phyloP scores from a whole-genome alignment of 2,113 vertebrate species.

The Muntiacus reevesi region DNA sequence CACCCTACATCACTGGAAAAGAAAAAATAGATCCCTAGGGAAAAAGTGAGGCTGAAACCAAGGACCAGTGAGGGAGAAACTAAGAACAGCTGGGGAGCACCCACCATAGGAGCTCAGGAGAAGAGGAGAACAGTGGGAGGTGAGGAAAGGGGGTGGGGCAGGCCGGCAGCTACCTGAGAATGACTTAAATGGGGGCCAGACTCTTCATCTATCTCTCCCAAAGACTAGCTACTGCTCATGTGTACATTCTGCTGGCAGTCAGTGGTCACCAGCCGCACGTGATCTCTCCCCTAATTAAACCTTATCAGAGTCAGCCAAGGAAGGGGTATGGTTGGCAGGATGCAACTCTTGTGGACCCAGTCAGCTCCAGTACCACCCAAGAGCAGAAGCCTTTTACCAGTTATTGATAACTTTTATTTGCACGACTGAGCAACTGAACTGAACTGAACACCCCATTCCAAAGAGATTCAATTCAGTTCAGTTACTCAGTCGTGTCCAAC shows the following conservation, averaged over 20 bases:
- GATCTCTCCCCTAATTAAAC: not conserved
- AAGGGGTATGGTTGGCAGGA: not conserved
- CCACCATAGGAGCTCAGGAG: not conserved
- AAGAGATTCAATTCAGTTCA: not conserved
- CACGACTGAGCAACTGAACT: not conserved
- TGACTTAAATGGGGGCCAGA: not conserved
- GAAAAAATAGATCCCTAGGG: not conserved
- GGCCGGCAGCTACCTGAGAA: not conserved
- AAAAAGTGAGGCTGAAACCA: not conserved
- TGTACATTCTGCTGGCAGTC: not conserved
- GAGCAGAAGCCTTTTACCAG: not conserved
- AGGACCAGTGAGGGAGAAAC: not conserved
- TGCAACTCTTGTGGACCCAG: not conserved
- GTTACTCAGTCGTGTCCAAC: not conserved
- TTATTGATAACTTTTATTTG: not conserved
- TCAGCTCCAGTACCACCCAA: not conserved
- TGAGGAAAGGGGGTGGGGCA: not conserved
- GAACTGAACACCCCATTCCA: not conserved
- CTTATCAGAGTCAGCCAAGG: not conserved
- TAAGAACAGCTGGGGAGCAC: not conserved
- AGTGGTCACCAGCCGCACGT: not conserved
- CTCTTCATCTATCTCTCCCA: not conserved
- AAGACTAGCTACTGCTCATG: not conserved
- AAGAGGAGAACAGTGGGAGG: not conserved
- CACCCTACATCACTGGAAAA: not conserved